Evolutionary conservation across 2,888 invertebrate species (phyloP).

Genomic region (Marasmarcha lunaedactyla): DNA sequence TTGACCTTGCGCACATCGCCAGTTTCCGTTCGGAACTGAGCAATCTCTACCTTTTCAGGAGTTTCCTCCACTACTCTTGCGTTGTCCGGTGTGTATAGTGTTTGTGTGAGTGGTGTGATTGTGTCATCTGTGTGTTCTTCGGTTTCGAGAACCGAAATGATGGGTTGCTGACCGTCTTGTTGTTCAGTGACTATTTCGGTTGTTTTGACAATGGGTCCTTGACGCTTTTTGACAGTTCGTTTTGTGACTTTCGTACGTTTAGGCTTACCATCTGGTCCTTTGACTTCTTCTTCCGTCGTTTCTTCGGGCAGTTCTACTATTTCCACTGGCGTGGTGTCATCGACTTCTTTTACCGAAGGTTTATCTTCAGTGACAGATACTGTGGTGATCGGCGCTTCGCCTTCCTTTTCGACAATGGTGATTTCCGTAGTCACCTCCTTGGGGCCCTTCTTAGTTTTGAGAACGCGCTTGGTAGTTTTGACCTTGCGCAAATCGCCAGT

Average conservation of each 20-base stretch:
- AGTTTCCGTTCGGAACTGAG: constrained; percentile 15
- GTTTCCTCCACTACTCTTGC: constrained; percentile 16
- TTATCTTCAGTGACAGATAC: constrained; percentile 17
- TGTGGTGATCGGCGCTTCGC: constrained; percentile 28
- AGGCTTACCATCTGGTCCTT: constrained; percentile 18
- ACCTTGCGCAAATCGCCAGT: constrained; percentile 32
- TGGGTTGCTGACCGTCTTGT: constrained; percentile 19
- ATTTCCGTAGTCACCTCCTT: constrained; percentile 39
- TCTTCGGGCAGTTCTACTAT: constrained; percentile 27
- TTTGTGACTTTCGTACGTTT: constrained; percentile 25
- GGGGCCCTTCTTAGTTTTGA: constrained; percentile 37
- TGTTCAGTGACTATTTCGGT: constrained; percentile 30
- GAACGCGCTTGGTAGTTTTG: constrained; percentile 44
- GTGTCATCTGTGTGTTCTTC: constrained; percentile 15
- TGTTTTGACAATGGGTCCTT: constrained; percentile 31
- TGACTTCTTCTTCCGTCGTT: constrained; percentile 20
- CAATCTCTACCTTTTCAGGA: constrained; percentile 19
- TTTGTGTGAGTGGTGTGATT: constrained; percentile 11
- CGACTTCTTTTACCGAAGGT: neutral
- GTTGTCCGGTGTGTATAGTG: constrained; percentile 7
- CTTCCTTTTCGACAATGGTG: constrained; percentile 38
- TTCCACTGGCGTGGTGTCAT: constrained; percentile 17
- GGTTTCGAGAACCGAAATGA: constrained; percentile 8
- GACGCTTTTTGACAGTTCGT: constrained; percentile 25
- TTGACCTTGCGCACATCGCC: constrained; percentile 19